These are phyloP conservation scores for Gandaritis pyraliata DNA, from an alignment of 2,888 invertebrate species.

Conservation along the genomic window DNA sequence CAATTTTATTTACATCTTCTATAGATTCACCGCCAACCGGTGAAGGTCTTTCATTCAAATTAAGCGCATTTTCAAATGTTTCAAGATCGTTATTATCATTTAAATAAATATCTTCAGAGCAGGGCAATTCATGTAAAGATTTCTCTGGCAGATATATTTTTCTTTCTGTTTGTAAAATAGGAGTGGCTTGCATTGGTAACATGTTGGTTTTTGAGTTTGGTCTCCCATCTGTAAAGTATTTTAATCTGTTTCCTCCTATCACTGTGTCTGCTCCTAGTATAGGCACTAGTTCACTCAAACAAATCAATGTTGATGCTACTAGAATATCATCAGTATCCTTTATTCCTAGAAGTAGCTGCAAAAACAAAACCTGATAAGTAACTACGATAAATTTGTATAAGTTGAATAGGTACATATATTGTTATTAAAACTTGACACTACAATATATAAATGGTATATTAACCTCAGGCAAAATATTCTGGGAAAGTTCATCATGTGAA, in stretches of 20 bases:
- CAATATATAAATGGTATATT: neutral
- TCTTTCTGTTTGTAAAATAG: conserved; percentile 44
- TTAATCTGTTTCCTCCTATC: conserved; percentile 91
- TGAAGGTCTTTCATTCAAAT: conserved; percentile 89
- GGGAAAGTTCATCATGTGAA: conserved; percentile 89
- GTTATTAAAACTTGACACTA: neutral
- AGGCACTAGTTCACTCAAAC: conserved; percentile 93
- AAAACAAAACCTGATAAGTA: conserved; percentile 39
- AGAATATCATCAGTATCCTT: conserved; percentile 93
- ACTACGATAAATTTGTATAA: no score
- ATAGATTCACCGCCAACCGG: conserved; percentile 93
- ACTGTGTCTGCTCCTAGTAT: conserved; percentile 93
- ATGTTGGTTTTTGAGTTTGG: conserved; percentile 83
- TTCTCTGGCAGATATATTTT: conserved; percentile 54
- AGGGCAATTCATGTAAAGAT: conserved; percentile 63
- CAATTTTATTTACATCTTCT: conserved; percentile 59
- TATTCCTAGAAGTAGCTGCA: conserved; percentile 91
- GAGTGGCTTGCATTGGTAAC: conserved; percentile 30
- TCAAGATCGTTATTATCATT: conserved; percentile 51
- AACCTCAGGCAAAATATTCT: conserved; percentile 93
- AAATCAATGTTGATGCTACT: conserved; percentile 91
- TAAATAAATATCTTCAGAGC: conserved; percentile 63
- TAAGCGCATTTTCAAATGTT: conserved; percentile 66
- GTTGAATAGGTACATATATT: no score
- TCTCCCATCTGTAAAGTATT: conserved; percentile 93